phyloP scores from a whole-genome alignment of 2,888 invertebrate genomes.

The Eupithecia subfuscata region DNA sequence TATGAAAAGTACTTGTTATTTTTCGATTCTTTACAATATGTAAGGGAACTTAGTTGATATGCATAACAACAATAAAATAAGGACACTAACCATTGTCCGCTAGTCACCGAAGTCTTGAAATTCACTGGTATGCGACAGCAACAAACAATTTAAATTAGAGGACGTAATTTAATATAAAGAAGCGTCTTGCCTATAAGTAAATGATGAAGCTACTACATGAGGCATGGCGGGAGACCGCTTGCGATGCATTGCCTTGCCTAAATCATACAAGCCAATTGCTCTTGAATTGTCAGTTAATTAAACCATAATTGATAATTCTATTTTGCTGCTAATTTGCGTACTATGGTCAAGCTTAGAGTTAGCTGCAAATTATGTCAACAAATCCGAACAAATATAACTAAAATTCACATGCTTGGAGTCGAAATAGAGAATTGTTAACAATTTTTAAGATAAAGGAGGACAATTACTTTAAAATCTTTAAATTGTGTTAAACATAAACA shows the following conservation, averaged over 20 bases:
- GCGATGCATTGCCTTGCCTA: conserved; percentile 50
- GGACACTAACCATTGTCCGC: conserved; percentile 49
- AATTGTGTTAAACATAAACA: not conserved
- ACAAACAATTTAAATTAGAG: conserved; percentile 2
- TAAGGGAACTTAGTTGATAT: not conserved
- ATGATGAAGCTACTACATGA: conserved; percentile 54
- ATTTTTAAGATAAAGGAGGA: not conserved
- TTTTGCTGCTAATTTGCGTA: conserved; percentile 38
- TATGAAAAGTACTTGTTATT: not conserved
- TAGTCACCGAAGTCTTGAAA: conserved; percentile 7
- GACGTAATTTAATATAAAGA: conserved; percentile 40
- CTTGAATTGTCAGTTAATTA: conserved; percentile 53
- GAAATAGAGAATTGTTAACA: not conserved
- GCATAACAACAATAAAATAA: not conserved
- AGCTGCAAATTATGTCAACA: not conserved
- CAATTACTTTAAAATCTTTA: not conserved
- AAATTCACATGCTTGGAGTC: not conserved
- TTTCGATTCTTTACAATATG: not conserved
- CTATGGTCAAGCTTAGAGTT: not conserved
- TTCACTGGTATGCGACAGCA: conserved; percentile 17
- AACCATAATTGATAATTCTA: conserved; percentile 34
- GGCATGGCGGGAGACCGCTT: conserved; percentile 24
- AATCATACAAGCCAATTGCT: conserved; percentile 59
- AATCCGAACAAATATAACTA: not conserved
- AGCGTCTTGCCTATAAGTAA: conserved; percentile 57